These are phyloP conservation scores for Muntiacus reevesi DNA, from an alignment of 2,113 vertebrate genomes.

Conservation along the genomic window DNA sequence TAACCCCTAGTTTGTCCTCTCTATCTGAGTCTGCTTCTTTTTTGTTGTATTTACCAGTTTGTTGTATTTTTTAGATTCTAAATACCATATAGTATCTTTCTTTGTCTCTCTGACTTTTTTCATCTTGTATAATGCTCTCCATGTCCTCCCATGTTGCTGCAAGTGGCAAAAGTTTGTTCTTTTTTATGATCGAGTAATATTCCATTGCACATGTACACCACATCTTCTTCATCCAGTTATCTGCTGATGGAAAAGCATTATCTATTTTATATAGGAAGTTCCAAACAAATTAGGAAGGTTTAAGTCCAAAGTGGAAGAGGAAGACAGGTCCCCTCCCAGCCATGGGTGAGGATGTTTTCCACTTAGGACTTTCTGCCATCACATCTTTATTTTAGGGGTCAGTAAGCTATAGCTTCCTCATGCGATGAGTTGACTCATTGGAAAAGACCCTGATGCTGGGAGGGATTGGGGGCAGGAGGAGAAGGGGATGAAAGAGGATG, in stretches of 20 bases:
- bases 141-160: not conserved
- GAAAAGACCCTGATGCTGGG: no score
- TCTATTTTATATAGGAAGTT: not conserved
- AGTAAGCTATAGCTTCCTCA: not conserved
- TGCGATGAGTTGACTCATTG: no score
- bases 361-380: not conserved
- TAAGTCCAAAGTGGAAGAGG: not conserved
- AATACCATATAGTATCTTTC: not conserved
- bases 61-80: not conserved
- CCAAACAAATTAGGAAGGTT: not conserved
- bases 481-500: no score
- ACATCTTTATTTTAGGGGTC: not conserved
- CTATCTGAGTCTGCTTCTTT: not conserved
- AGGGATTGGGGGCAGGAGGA: no score
- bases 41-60: not conserved
- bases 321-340: not conserved
- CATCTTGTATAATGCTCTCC: not conserved
- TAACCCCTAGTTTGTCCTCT: not conserved
- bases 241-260: not conserved
- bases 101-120: not conserved
- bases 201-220: fast-evolving
- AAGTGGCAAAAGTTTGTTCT: not conserved
- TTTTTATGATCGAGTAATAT: not conserved
- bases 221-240: not conserved
- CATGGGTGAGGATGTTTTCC: not conserved